Conservation (phyloP, 2,888 invertebrate genomes). For the Philonicus albiceps region DNA sequence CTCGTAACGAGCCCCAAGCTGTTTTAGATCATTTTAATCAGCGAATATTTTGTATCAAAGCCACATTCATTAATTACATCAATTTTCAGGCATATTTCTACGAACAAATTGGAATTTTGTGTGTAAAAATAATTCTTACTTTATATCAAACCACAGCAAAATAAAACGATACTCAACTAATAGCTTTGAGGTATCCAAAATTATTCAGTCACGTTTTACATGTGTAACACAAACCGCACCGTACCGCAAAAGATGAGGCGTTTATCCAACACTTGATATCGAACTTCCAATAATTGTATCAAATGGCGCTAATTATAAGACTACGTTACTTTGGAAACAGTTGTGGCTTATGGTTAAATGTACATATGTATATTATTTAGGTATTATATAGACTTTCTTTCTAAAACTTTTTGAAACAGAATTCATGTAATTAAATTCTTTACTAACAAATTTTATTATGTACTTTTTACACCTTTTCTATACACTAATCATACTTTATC, state of each 20-base stretch:
- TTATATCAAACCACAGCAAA: background rate
- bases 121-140: background rate
- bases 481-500: background rate
- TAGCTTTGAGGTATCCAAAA: background rate
- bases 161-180: background rate
- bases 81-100: background rate
- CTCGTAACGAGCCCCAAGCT: background rate
- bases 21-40: background rate
- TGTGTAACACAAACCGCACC: background rate
- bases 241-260: background rate
- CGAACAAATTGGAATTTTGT: background rate
- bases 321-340: background rate
- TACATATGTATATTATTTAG: no score
- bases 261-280: slow-evolving; percentile 12
- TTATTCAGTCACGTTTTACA: background rate
- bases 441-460: background rate
- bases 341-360: background rate
- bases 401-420: background rate
- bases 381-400: no score
- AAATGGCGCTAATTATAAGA: slow-evolving; percentile 9
- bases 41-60: background rate
- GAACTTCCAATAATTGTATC: slow-evolving; percentile 7
- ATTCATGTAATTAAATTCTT: background rate
- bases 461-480: background rate
- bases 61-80: background rate